Percentiles rank a stretch among this genome's conserved stretches.
phyloP scores from a whole-genome alignment of 2,888 invertebrate genomes.

The Leptarthrus brevirostris region DNA sequence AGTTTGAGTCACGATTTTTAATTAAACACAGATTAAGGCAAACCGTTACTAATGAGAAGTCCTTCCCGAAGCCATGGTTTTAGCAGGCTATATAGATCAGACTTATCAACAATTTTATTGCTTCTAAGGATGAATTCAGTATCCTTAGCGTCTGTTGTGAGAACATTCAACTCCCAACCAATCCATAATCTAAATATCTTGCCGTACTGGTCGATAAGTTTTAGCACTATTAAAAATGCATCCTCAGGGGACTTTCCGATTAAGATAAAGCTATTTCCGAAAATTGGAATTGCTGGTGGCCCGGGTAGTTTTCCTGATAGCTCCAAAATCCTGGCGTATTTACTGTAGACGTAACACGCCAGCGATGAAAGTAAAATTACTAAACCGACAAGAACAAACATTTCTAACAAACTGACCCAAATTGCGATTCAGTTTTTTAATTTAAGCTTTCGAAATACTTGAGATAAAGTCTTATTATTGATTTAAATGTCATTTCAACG shows the following conservation, averaged over 20 bases:
- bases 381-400: background rate
- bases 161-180: background rate
- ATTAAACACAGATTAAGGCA: background rate
- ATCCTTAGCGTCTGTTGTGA: conserved; percentile 39
- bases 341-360: background rate
- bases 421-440: background rate
- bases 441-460: background rate
- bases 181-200: conserved; percentile 26
- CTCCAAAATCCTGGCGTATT: background rate
- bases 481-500: background rate
- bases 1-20: background rate
- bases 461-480: background rate
- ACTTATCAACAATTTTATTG: conserved; percentile 42
- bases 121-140: conserved; percentile 38
- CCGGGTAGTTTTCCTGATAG: conserved; percentile 56
- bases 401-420: too few relatives aligned
- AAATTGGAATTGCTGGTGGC: conserved; percentile 66
- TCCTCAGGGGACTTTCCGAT: conserved; percentile 66
- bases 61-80: conserved; percentile 54
- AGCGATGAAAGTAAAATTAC: background rate
- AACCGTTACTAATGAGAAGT: conserved; percentile 50
- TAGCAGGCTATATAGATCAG: conserved; percentile 50
- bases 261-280: conserved; percentile 68
- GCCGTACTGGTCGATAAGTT: conserved; percentile 62
- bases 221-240: conserved; percentile 60